Conservation (phyloP, 1,140 invertebrate species). For the Sesamia nonagrioides region DNA sequence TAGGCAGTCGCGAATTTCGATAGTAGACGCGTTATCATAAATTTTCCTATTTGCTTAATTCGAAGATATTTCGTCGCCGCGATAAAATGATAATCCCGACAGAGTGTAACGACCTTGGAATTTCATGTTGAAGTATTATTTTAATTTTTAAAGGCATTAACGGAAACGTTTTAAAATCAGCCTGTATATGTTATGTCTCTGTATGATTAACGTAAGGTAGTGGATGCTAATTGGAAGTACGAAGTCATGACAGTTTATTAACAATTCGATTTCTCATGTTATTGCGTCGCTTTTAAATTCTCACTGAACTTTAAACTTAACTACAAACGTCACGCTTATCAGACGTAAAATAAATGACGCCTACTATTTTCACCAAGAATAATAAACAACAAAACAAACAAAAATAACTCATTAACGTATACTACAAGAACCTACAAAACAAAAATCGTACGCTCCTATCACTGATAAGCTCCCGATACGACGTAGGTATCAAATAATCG, state of each 20-base stretch:
- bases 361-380: not conserved
- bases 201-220: not conserved
- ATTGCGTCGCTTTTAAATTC: constrained; percentile 12
- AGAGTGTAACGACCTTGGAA: constrained; percentile 20
- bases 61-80: constrained; percentile 10
- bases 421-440: constrained; percentile 13
- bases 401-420: constrained; percentile 15
- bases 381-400: not conserved
- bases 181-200: constrained; percentile 5
- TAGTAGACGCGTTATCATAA: constrained; percentile 13
- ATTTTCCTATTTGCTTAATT: constrained; percentile 35
- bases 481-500: constrained; percentile 23
- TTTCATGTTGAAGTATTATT: constrained; percentile 4
- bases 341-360: constrained; percentile 5
- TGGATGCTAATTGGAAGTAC: constrained; percentile 18
- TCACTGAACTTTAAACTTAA: constrained; percentile 21
- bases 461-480: constrained; percentile 10
- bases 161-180: not conserved
- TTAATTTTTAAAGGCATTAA: not conserved
- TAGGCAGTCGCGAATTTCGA: constrained; percentile 15
- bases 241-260: not conserved
- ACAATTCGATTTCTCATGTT: constrained; percentile 13
- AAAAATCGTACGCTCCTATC: constrained; percentile 38
- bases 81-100: constrained; percentile 39
- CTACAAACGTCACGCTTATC: constrained; percentile 14